Base-by-base conservation (phyloP, 2,888 invertebrate species). In the Dilophus febrilis region DNA sequence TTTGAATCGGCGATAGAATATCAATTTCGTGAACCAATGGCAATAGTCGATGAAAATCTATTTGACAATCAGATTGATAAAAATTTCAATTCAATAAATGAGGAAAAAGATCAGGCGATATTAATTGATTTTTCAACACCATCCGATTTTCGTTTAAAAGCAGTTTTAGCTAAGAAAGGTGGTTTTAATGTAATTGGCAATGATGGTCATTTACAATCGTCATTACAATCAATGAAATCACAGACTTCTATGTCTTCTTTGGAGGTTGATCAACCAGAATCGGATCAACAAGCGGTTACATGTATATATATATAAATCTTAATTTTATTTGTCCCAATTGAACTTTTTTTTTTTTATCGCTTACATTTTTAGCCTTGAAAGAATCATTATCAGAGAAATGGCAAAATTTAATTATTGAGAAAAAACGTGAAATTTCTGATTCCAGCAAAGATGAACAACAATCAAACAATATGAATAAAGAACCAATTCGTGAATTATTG, bases 361-460 rank as follows among this genome's bases (percentile, higher is more conserved):
- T n/a, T n/a, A n/a, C n/a, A n/a, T n/a, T n/a, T n/a, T n/a, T n/a
- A n/a, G 30, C 10, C 4, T 4, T 14, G 11, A 30, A 30, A 14
- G 30, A 30, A 30, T n/a, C 30, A 30, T n/a, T 14, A 69, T 70
- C 50, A 59, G 72, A 42, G 58, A 71, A 53, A 60, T 75, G 66
- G 74, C 73, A 16, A 56, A 67, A 51, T 55, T 65, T 54, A 59
- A 64, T 45, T 50, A 64, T 51, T 55, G 65, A 50, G 58, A 70
- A 56, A 56, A 67, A 51, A 61, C 66, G 39, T 57, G 68, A 55
- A 54, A 60, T 58, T 53, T 66, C 67, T 60, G 52, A 48, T 1
- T 49, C 50, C 18, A 51, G 51, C 36, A 46, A 46, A 22, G 49
- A 54, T 33, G 51, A 52, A 40, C n/a, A n/a, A n/a, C n/a, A n/a